A percentile compares a stretch with the other conserved stretches of the same genome.
phyloP scores from a whole-genome alignment of 2,797 vertebrate genomes.

The Petrocephalus sullivani region DNA sequence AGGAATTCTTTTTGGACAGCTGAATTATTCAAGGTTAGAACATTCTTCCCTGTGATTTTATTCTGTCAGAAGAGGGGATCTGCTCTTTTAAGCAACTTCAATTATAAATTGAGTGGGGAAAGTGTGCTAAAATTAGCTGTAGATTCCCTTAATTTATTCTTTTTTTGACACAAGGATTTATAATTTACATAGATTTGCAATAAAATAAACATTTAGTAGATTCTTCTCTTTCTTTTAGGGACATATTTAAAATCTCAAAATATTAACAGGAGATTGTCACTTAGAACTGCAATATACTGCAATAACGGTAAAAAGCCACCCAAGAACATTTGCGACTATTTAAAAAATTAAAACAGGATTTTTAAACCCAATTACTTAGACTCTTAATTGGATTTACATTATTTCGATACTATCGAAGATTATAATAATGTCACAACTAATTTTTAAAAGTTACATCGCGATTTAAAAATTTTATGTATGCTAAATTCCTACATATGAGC shows the following conservation, averaged over 20 bases:
- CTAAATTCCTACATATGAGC: not conserved
- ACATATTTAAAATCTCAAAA: not conserved
- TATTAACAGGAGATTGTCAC: not conserved
- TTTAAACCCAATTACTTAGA: not conserved
- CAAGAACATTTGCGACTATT: not conserved
- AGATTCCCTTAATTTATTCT: not conserved
- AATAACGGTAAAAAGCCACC: not conserved
- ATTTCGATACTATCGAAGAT: not conserved
- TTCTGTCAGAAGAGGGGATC: not conserved
- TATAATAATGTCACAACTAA: not conserved
- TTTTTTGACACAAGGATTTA: not conserved
- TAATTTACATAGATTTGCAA: not conserved
- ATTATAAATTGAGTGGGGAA: not conserved
- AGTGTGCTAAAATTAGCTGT: not conserved
- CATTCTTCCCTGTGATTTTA: constrained; percentile 13
- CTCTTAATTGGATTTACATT: not conserved
- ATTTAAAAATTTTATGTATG: not conserved
- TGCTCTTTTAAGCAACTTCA: not conserved
- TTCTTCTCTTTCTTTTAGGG: not conserved
- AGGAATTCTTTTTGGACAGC: constrained; percentile 43
- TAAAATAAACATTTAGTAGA: not conserved
- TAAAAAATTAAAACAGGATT: not conserved
- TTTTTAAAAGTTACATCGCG: not conserved
- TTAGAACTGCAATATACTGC: not conserved
- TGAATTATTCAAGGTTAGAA: constrained; percentile 27